Base-by-base conservation (phyloP, 2,113 vertebrate genomes). In the Natator depressus region DNA sequence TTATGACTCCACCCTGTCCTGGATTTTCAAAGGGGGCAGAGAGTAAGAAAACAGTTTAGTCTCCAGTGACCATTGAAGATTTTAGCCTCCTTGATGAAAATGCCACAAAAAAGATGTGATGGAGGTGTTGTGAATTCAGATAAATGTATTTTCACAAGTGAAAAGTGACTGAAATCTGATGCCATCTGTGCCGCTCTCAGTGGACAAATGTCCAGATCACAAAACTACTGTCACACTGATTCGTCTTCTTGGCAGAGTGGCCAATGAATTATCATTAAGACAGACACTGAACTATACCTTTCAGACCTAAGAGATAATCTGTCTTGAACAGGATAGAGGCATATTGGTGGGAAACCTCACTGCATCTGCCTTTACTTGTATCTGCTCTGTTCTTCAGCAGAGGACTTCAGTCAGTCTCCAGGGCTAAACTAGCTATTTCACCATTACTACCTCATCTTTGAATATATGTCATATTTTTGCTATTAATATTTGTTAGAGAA, bases 161-260 rank as follows among this genome's bases (percentile, higher is more conserved):
- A 16, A 87, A 87, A 90, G 65, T 0, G 0, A 78, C 1, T 82
- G 4, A 84, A 59, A 53, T 55, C 1, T 0, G 24, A 93, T 90
- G 69, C 9, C 24, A 85, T 91, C 69, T 2, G 35, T 59, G 69
- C 89, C 92, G 69, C 38, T 75, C 19, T 22, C 69, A 42, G 38
- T 75, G 69, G 69, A 46, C 42, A 78, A 47, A 46, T 25, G 20
- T 78, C 22, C 42, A 78, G 84, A 78, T 29, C 0, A 35, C 35
- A 46, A 5, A 55, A 31, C 47, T 50, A 0, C 72, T 91, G 91
- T 19, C 78, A 83, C 62, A 29, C 25, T 85, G 84, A 2, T 53
- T 85, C 80, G 4, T 65, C 3, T 16, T 84, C 1, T 75, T 87
- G 50, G 75, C 75, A 78, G 24, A n/a, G 29, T 88, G 38, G 8